phyloP scores from a whole-genome alignment of 2,888 invertebrate genomes.

The Acleris sparsana region DNA sequence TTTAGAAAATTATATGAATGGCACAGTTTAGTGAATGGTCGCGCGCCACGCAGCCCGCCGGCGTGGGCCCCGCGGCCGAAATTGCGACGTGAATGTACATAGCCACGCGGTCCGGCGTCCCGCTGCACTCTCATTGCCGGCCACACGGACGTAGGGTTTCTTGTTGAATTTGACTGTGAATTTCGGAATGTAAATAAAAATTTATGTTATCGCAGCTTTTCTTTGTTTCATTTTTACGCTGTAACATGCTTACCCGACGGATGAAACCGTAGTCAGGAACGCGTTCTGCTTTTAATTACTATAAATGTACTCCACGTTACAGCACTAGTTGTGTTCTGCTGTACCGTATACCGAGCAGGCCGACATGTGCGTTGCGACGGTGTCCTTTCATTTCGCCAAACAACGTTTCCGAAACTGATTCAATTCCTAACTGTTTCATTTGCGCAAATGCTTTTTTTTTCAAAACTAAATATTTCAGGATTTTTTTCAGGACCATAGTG shows the following conservation, averaged over 20 bases:
- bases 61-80: conserved; percentile 2
- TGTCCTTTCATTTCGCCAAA: too few relatives aligned
- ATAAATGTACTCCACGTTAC: too few relatives aligned
- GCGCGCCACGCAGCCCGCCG: conserved; percentile 7
- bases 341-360: too few relatives aligned
- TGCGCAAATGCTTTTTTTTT: too few relatives aligned
- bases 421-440: too few relatives aligned
- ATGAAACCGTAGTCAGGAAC: too few relatives aligned
- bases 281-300: too few relatives aligned
- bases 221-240: conserved; percentile 12
- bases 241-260: background rate
- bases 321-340: too few relatives aligned
- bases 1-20: conserved; percentile 50
- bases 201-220: conserved; percentile 74
- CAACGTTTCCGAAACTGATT: too few relatives aligned
- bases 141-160: conserved; percentile 59
- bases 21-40: conserved; percentile 26
- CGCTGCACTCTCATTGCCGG: conserved; percentile 64
- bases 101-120: conserved; percentile 44
- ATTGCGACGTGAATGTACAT: conserved; percentile 13
- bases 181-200: conserved; percentile 82
- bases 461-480: too few relatives aligned
- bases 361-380: too few relatives aligned
- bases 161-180: conserved; percentile 79
- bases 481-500: too few relatives aligned